Evolutionary conservation across 2,797 vertebrate species (phyloP), one percentile per base, ranked within the genome.

Genomic region (Phalloptychus januarius): DNA sequence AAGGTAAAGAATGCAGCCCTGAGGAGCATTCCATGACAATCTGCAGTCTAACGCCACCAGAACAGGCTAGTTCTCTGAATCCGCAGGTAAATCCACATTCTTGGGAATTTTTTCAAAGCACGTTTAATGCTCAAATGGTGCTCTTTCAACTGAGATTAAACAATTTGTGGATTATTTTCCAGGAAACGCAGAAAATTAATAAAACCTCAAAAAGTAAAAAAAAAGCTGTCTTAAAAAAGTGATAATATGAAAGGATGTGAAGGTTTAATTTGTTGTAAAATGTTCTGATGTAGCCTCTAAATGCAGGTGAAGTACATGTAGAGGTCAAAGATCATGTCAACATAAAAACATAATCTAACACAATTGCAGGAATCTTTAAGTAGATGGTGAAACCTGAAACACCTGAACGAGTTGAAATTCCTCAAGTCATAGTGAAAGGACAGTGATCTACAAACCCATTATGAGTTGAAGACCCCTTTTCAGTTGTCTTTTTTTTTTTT

Each of bases 1-100:
- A n/a, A 42, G 65, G 23, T 69, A 69, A 44, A 69, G 65, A 69
- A 69, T 44, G 38, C 40, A 42, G 20, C 65, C 65, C 20, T 67
- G 65, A 67, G 65, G 65, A 67, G 25, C 65, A 67, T 40, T 40
- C 1, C 1, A 4, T 25, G 65, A 67, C 36, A 25, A 40, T 10
- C 65, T 25, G 11, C 20, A 65, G 36, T 67, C 38, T 2, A 25
- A 67, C 23, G 25, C 36, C 65, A 67, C 36, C 10, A 40, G 25
- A 42, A 67, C 36, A 38, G 36, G 23, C 25, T 25, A 16, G 38
- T 67, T 25, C 20, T 67, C 65, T 40, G 8, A 63, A 40, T 40
- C 63, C 4, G 20, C 33, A 23, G 36, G 63, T 67, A 23, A 40
- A 67, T 67, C 63, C 36, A 67, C 33, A 23, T 67, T 67, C 33